Percentiles rank a stretch among this genome's conserved stretches.
These are phyloP conservation scores for Sussaba pulchella DNA, from an alignment of 2,888 invertebrate species.

Conservation along the genomic window DNA sequence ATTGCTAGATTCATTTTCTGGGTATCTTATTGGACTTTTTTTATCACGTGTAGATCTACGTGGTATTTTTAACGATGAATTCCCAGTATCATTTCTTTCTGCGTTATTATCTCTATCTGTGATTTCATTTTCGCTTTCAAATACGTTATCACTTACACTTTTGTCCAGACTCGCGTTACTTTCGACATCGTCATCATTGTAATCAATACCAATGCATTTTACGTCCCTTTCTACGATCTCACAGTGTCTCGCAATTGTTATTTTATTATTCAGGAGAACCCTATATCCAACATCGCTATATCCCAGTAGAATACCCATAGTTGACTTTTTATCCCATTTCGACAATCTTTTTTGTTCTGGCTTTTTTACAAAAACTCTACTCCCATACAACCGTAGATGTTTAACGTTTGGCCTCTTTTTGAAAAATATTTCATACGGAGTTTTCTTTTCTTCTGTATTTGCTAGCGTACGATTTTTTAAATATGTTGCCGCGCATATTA, in stretches of 20 bases:
- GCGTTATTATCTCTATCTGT: too few relatives aligned
- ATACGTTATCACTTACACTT: too few relatives aligned
- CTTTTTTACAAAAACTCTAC: conserved; percentile 59
- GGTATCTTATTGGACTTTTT: conserved; percentile 30
- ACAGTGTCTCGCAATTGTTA: conserved; percentile 22
- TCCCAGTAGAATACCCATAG: conserved; percentile 35
- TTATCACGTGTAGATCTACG: conserved; percentile 12
- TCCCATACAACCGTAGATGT: conserved; percentile 51
- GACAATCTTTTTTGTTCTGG: conserved; percentile 54
- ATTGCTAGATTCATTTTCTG: conserved; percentile 23
- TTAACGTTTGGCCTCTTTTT: conserved; percentile 67
- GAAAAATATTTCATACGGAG: conserved; percentile 69
- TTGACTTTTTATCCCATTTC: conserved; percentile 58
- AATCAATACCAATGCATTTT: conserved; percentile 17
- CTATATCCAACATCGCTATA: conserved; percentile 22
- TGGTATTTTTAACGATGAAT: not conserved
- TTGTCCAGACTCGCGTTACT: not conserved
- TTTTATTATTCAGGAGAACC: conserved; percentile 2
- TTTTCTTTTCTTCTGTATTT: conserved; percentile 32
- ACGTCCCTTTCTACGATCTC: conserved; percentile 6
- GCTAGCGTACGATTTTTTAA: conserved; percentile 49
- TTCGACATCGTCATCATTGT: not conserved
- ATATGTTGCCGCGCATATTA: conserved; percentile 57
- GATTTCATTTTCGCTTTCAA: too few relatives aligned
- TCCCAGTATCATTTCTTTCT: too few relatives aligned